Evolutionary conservation across 2,113 vertebrate genomes (phyloP).

Genomic region (Chamaea fasciata): DNA sequence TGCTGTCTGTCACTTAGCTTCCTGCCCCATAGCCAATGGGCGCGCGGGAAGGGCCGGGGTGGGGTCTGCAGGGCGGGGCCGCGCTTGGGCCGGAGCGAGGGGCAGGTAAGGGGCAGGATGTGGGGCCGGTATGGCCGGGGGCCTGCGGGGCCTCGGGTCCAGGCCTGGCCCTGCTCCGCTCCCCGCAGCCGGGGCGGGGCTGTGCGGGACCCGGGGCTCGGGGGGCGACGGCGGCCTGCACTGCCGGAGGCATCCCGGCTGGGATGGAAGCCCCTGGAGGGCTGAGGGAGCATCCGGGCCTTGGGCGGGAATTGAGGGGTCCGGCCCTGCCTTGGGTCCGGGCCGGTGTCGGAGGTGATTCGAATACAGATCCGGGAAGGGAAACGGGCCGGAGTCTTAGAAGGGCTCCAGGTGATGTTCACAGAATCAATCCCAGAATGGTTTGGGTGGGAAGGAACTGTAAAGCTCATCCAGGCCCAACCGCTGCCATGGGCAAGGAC

Average conservation of each 20-base stretch:
- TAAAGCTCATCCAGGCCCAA: background rate
- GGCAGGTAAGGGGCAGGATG: background rate
- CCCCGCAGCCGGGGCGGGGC: background rate
- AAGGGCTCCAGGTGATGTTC: background rate
- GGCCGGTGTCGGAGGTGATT: background rate
- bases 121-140: too few relatives aligned
- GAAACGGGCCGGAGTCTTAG: background rate
- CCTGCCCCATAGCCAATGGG: background rate
- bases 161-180: background rate
- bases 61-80: background rate
- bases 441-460: background rate
- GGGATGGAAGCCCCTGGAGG: background rate
- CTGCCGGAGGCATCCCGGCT: background rate
- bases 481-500: background rate
- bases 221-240: background rate
- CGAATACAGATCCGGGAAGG: background rate
- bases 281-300: background rate
- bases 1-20: fast-evolving
- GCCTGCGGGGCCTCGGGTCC: fast-evolving
- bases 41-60: fast-evolving
- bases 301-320: background rate
- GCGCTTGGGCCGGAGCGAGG: background rate
- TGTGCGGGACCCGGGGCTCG: background rate
- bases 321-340: too few relatives aligned
- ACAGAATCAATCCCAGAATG: background rate